Percentiles rank a stretch among this genome's conserved stretches.
These are phyloP conservation scores for Ageneiosus marmoratus DNA, from an alignment of 2,113 vertebrate species.

Conservation along the genomic window DNA sequence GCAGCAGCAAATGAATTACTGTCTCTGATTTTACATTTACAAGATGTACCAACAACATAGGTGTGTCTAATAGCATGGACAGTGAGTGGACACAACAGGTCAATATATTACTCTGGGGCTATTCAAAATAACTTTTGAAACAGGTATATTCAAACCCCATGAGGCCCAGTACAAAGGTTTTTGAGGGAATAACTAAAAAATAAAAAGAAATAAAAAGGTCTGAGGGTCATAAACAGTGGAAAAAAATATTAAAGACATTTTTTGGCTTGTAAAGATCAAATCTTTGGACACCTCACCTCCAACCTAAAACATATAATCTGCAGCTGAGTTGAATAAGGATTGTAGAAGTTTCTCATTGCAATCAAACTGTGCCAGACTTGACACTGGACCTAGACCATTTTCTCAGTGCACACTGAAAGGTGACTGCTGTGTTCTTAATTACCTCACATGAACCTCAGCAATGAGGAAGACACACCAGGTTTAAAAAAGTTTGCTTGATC, in stretches of 20 bases:
- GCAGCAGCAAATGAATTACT: too few relatives aligned
- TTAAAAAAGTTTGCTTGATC: not conserved
- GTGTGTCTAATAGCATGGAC: too few relatives aligned
- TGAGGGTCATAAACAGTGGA: not conserved
- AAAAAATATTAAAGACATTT: too few relatives aligned
- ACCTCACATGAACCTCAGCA: not conserved
- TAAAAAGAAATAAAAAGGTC: not conserved
- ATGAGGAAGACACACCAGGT: not conserved
- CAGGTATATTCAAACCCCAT: not conserved
- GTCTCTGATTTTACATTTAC: too few relatives aligned
- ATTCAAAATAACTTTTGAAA: not conserved
- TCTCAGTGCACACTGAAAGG: not conserved
- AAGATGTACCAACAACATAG: too few relatives aligned
- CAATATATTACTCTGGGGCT: too few relatives aligned
- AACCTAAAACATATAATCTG: not conserved
- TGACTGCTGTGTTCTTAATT: not conserved
- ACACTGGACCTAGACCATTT: not conserved
- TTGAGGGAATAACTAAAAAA: not conserved
- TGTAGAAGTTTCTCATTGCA: too few relatives aligned
- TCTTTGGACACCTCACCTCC: not conserved
- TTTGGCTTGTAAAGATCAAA: too few relatives aligned
- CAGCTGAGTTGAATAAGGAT: too few relatives aligned
- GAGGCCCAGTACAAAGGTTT: not conserved
- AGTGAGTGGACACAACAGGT: too few relatives aligned
- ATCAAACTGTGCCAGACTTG: not conserved